Percentiles rank a stretch among this genome's conserved stretches.
Conservation (phyloP, 2,113 vertebrate species). For the Accipiter virgatus region DNA sequence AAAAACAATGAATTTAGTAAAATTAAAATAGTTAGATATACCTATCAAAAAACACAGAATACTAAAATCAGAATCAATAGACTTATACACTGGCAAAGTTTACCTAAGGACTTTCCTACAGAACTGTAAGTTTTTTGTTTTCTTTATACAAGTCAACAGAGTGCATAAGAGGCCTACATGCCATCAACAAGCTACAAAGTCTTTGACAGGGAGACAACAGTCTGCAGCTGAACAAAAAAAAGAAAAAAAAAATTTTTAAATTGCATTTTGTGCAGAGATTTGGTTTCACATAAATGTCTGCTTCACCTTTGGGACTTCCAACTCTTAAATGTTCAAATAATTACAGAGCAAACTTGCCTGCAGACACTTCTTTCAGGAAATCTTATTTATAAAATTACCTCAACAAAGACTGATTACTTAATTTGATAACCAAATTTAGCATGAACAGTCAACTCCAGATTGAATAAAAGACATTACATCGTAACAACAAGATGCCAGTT, state of each 20-base stretch:
- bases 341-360: constrained; percentile 26
- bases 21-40: neutral
- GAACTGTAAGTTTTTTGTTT: neutral
- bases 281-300: constrained; percentile 61
- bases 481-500: neutral
- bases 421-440: constrained; percentile 61
- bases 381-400: constrained; percentile 24
- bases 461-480: constrained; percentile 42
- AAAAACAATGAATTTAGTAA: neutral
- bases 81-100: neutral
- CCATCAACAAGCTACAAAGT: neutral
- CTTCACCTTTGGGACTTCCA: constrained; percentile 71
- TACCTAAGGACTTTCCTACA: neutral
- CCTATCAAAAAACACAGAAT: neutral
- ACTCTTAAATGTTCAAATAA: constrained; percentile 70
- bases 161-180: neutral
- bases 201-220: neutral
- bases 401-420: constrained; percentile 54
- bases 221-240: neutral
- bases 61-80: neutral
- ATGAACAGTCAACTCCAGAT: constrained; percentile 34
- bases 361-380: constrained; percentile 43
- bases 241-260: neutral
- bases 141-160: neutral
- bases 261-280: constrained; percentile 56